These are phyloP conservation scores for Netelia inedita DNA, from an alignment of 2,888 invertebrate genomes.

Conservation along the genomic window DNA sequence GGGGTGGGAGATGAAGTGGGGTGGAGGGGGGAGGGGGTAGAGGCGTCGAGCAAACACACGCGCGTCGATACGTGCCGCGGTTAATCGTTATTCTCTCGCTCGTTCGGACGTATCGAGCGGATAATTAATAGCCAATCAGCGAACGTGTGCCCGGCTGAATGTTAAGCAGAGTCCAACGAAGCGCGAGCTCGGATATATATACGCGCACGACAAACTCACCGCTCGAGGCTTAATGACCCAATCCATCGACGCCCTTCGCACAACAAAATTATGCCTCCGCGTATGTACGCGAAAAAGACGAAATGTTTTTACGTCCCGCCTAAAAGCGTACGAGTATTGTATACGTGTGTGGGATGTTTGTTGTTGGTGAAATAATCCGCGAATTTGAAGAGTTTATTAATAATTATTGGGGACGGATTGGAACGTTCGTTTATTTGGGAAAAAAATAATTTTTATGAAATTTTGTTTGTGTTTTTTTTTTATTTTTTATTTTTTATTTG, in stretches of 20 bases:
- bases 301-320: neutral
- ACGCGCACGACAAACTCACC: constrained; percentile 51
- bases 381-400: too few relatives aligned
- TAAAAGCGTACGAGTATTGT: neutral
- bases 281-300: constrained; percentile 27
- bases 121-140: constrained; percentile 83
- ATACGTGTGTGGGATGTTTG: too few relatives aligned
- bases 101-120: constrained; percentile 77
- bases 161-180: constrained; percentile 76
- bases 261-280: constrained; percentile 41
- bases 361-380: too few relatives aligned
- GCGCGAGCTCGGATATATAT: constrained; percentile 18
- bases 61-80: constrained; percentile 71
- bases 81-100: constrained; percentile 82
- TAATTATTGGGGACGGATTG: too few relatives aligned
- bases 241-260: constrained; percentile 61
- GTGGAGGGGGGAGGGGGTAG: constrained; percentile 36
- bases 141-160: constrained; percentile 79
- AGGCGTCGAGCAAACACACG: constrained; percentile 75
- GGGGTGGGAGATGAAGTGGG: constrained; percentile 45
- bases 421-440: too few relatives aligned
- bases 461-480: too few relatives aligned
- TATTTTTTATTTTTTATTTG: too few relatives aligned
- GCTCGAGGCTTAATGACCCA: constrained; percentile 56
- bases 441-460: too few relatives aligned